These are phyloP conservation scores for Polymixis flavicincta DNA, from an alignment of 2,888 invertebrate species.

Conservation along the genomic window DNA sequence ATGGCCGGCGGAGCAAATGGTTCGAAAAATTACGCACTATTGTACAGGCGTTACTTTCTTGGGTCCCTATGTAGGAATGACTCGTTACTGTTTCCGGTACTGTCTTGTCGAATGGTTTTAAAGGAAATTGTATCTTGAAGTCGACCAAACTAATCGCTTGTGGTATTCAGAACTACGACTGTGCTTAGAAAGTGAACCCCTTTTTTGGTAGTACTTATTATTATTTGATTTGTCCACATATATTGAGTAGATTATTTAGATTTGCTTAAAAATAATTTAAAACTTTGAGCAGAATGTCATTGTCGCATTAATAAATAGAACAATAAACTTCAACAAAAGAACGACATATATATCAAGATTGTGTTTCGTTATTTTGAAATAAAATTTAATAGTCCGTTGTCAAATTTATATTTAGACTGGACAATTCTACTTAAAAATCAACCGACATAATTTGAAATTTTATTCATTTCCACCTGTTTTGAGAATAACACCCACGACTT, in stretches of 20 bases:
- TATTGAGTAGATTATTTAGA: background rate
- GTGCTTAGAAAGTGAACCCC: too few species aligned
- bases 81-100: conserved; percentile 49
- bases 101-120: conserved; percentile 8
- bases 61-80: conserved; percentile 36
- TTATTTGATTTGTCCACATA: background rate
- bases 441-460: background rate
- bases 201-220: too few species aligned
- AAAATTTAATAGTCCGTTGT: background rate
- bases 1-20: conserved; percentile 78
- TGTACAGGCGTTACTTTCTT: conserved; percentile 69
- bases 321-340: background rate
- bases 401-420: background rate
- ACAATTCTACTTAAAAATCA: background rate
- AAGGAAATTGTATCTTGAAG: background rate
- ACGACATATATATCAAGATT: background rate
- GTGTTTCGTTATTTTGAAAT: background rate
- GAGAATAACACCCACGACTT: conserved; percentile 63
- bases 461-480: background rate
- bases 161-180: too few species aligned
- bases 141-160: background rate
- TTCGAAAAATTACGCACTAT: conserved; percentile 84
- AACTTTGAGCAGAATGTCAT: background rate
- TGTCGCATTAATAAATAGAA: background rate
- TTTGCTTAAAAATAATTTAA: background rate